Evolutionary conservation across 2,797 vertebrate genomes (phyloP), one percentile per base, ranked within the genome.

Genomic region (Mionectes olivaceus): DNA sequence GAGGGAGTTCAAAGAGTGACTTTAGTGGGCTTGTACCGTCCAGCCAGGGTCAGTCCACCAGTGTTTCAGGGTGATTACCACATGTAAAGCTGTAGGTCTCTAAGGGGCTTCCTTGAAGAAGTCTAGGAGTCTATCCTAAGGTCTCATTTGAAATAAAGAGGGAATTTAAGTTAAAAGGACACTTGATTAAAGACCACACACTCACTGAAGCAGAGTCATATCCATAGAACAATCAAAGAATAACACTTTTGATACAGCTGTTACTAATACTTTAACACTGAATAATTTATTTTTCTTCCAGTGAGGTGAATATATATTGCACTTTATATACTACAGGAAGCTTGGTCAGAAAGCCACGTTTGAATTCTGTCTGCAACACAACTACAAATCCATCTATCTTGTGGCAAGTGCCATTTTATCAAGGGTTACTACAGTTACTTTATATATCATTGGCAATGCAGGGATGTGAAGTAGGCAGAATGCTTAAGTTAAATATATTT

Each of bases 51-150:
- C 23, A 70, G 7, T 22, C 32, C 27, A 64, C 25, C 44, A 27
- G 37, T 77, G 49, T 61, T 80, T 79, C 33, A 39, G 69, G 87
- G 70, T 83, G 56, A 59, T 93, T 92, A 88, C 74, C 80, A 85
- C 0, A 1, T 43, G 33, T 73, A 89, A 89, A 87, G 35, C 35
- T 59, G 16, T 77, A 82, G 37, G 65, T 93, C 33, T 89, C 47
- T 63, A 73, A 76, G 80, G 84, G 70, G 37, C 57, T 59, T 91
- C 27, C 74, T 83, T 83, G 35, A 53, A 80, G 61, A 61, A 77
- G 44, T 71, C 93, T 86, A 60, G 69, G 50, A 94, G 59, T 90
- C 82, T 78, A 30, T 77, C 19, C 85, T 81, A 83, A 93, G 50
- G 89, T 30, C 23, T 87, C 16, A 50, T 83, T 93, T 91, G 23